Base-by-base conservation (phyloP, 2,797 vertebrate genomes). In the Lithobates pipiens region DNA sequence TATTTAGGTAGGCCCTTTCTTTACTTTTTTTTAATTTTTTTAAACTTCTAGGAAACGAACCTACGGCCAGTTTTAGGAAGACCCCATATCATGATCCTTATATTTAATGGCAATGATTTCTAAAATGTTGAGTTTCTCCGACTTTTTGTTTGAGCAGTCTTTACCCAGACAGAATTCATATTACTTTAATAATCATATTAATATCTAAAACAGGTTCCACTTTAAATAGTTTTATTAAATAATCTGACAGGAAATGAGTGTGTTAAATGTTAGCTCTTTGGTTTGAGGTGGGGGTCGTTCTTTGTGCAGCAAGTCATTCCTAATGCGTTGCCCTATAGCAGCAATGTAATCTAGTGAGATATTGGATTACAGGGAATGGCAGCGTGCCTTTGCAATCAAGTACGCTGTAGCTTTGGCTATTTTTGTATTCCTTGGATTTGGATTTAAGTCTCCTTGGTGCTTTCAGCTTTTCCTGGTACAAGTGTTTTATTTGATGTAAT, bases 291-390 rank as follows among this genome's bases (percentile, higher is more conserved):
- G 54, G 21, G 7, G 54, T 18, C 6, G 21, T n/a, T 61, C 1
- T 61, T 23, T 54, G 4, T 57, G 13, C 44, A 70, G 27, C 4
- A 21, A 39, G 67, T 80, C n/a, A 71, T 70, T 80, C 29, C 44
- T 54, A 50, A 23, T 54, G 54, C 5, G 16, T 68, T 80, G 39
- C 63, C 42, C 68, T 70, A 61, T 57, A 61, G 54, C 67, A 70
- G 67, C 21, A 32, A 72, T 61, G 54, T 61, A 61, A 73, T 42
- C n/a, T 18, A n/a, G 36, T 9, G 39, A 21, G 10, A 44, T 39
- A 21, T 81, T 61, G 29, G 57, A 39, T 80, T 80, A 80, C 78
- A 71, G 5, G 29, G 29, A 71, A 57, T 39, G 79, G 78, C 69
- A 16, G 29, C 2, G 44, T 16, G 68, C 78, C 68, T 69, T 57